Conservation (phyloP, 1,140 invertebrate species). For the Camponotus floridanus region DNA sequence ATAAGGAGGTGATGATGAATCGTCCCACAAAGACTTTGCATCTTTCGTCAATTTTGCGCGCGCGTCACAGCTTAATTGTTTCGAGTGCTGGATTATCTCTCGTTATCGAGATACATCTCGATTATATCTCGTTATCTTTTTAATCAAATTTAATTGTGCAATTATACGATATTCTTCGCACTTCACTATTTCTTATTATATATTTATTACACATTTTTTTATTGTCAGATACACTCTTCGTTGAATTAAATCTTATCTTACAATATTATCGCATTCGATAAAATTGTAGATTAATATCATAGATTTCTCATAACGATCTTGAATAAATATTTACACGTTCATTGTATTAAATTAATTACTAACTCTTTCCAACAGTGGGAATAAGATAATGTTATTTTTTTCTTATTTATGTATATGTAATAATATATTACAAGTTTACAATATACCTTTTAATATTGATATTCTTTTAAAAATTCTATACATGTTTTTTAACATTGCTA, state of each 20-base stretch:
- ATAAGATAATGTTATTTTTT: neutral
- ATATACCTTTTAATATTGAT: neutral
- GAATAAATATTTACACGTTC: slow-evolving; percentile 5
- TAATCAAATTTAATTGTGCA: neutral
- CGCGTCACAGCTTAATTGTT: slow-evolving; percentile 59
- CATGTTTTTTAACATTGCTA: neutral
- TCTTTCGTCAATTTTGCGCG: slow-evolving; percentile 49
- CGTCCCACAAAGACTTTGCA: slow-evolving; percentile 30
- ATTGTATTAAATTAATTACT: neutral
- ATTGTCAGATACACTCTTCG: neutral
- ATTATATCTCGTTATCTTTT: neutral
- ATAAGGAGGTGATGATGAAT: slow-evolving; percentile 63
- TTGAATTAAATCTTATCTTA: slow-evolving; percentile 16
- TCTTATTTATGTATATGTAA: neutral
- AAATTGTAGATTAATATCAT: neutral
- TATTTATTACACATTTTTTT: neutral
- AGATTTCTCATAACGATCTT: neutral
- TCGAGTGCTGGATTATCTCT: slow-evolving; percentile 36
- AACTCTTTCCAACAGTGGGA: neutral
- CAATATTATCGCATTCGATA: neutral
- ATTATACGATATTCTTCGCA: neutral
- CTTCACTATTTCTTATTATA: neutral
- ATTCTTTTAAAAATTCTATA: neutral
- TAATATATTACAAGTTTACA: neutral
- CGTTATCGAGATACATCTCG: slow-evolving; percentile 21